A percentile compares a stretch with the other conserved stretches of the same genome.
Conservation (phyloP, 2,888 invertebrate species). For the Harpalus rubripes region DNA sequence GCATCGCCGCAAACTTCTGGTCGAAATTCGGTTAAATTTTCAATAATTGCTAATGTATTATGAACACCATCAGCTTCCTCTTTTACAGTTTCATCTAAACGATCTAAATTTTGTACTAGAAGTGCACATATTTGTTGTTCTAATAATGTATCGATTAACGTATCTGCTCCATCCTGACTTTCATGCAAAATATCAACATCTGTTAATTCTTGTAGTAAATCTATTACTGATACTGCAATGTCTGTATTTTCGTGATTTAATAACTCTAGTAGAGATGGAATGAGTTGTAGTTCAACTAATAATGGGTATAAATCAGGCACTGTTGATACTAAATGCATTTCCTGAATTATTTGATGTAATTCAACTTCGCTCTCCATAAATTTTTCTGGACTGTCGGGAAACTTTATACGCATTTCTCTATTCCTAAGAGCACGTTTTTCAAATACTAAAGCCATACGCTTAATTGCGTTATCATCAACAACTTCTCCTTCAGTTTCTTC, state of each 20-base stretch:
- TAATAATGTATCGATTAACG: conserved; percentile 91
- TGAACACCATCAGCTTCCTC: conserved; percentile 98
- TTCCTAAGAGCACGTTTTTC: conserved; percentile 96
- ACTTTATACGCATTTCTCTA: conserved; percentile 99
- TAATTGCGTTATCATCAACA: conserved; percentile 92
- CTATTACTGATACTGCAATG: conserved; percentile 81
- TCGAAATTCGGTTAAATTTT: conserved; percentile 95
- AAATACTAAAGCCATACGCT: conserved; percentile 93
- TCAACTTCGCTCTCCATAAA: conserved; percentile 98
- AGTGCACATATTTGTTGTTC: conserved; percentile 93
- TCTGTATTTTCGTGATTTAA: conserved; percentile 98
- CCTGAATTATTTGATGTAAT: conserved; percentile 88
- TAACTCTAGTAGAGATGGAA: conserved; percentile 94
- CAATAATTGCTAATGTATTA: conserved; percentile 94
- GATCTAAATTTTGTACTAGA: conserved; percentile 94
- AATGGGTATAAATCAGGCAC: conserved; percentile 96
- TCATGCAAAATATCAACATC: conserved; percentile 98
- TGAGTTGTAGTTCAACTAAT: conserved; percentile 92
- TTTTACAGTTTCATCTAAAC: conserved; percentile 94
- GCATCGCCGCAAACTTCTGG: conserved; percentile 91
- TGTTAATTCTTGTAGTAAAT: conserved; percentile 90
- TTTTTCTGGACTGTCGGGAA: conserved; percentile 97
- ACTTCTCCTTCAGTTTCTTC: conserved; percentile 91
- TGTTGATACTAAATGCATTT: conserved; percentile 95
- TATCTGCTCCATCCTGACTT: conserved; percentile 93